phyloP scores from a whole-genome alignment of 2,888 invertebrate genomes.

The Pristionchus maxplancki region DNA sequence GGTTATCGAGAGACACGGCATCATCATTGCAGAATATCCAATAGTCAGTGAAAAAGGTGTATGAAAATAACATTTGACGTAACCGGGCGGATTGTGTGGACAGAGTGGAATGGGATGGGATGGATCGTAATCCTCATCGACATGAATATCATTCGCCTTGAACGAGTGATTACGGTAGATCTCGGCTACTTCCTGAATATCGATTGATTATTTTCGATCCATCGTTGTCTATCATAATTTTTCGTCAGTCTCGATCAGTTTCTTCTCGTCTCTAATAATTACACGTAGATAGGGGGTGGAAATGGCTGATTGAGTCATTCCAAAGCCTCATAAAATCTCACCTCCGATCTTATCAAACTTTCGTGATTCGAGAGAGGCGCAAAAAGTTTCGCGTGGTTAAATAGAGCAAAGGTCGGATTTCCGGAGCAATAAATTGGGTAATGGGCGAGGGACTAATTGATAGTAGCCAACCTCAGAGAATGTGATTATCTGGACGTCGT shows the following conservation, averaged over 20 bases:
- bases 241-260: not conserved
- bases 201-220: slow-evolving; percentile 1
- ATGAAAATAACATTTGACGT: slow-evolving; percentile 29
- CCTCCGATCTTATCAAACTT: slow-evolving; percentile 37
- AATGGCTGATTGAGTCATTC: slow-evolving; percentile 37
- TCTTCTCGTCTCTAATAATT: slow-evolving; percentile 4
- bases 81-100: not conserved
- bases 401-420: not conserved
- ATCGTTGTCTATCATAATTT: not conserved
- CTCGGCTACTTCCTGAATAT: slow-evolving; percentile 46
- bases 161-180: slow-evolving; percentile 53
- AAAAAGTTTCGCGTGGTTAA: not conserved
- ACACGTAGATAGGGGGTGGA: slow-evolving; percentile 24
- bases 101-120: slow-evolving; percentile 37
- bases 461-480: slow-evolving; percentile 54
- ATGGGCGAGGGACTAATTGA: not conserved
- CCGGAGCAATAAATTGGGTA: not conserved
- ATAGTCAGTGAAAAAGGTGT: not conserved
- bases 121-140: slow-evolving; percentile 17
- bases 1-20: not conserved
- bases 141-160: slow-evolving; percentile 41
- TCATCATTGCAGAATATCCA: too few species aligned
- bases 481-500: slow-evolving; percentile 58
- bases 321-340: slow-evolving; percentile 24
- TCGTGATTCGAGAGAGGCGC: slow-evolving; percentile 4